Conservation (phyloP, 2,888 invertebrate species). For the Ichneumoninae sp. region DNA sequence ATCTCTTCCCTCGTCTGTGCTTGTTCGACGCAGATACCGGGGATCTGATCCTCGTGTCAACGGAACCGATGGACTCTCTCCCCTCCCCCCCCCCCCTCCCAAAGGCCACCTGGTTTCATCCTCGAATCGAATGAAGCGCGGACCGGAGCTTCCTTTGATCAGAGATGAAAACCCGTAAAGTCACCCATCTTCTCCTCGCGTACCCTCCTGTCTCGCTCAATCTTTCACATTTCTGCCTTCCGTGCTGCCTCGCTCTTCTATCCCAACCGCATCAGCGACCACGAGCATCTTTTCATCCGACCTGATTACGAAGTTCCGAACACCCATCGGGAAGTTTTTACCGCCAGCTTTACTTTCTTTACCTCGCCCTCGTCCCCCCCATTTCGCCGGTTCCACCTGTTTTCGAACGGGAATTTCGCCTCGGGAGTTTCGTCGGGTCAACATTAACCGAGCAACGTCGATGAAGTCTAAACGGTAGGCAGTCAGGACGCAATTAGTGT, state of each 20-base stretch:
- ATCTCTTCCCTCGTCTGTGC: slow-evolving; percentile 7
- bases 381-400: neutral
- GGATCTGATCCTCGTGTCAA: neutral
- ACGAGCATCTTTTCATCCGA: slow-evolving; percentile 44
- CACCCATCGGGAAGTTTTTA: neutral
- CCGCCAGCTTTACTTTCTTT: neutral
- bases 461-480: slow-evolving; percentile 9
- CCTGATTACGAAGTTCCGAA: slow-evolving; percentile 40
- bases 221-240: neutral
- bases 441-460: neutral
- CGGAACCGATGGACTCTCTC: neutral
- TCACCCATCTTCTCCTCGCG: slow-evolving; percentile 7
- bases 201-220: neutral
- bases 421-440: neutral
- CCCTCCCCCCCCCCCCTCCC: neutral
- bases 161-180: slow-evolving; percentile 56
- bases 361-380: neutral
- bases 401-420: slow-evolving; percentile 15
- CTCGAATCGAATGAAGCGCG: slow-evolving; percentile 57
- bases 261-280: slow-evolving; percentile 37
- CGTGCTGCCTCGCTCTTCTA: neutral
- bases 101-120: slow-evolving; percentile 44
- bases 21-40: neutral
- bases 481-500: neutral
- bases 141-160: slow-evolving; percentile 57